Evolutionary conservation across 1,140 invertebrate species (phyloP), one percentile per base, ranked within the genome.

Genomic region (Portunus trituberculatus): DNA sequence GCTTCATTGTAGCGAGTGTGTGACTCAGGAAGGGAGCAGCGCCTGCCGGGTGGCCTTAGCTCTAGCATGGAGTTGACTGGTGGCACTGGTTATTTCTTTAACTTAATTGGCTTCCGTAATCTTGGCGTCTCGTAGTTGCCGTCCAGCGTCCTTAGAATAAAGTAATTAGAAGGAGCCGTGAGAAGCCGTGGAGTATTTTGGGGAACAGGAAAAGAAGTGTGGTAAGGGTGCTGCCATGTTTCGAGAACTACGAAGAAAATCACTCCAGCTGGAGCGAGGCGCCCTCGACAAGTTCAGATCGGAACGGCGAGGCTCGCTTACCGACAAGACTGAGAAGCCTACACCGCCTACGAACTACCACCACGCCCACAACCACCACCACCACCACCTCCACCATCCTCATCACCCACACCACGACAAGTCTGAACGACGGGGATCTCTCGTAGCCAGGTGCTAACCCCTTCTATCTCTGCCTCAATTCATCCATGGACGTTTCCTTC

Each of bases 391-490:
- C 87, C 95, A 16, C 95, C 96, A 90, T 93, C 95, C 31, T 94
- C 59, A 76, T n/a, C 96, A 95, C 91, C 86, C 87, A 83, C 95
- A 95, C 92, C 95, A 94, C 39, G 95, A 96, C 82, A 95, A 95
- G 76, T 59, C 91, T 14, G 97, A 97, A 76, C 95, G 97, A 2
- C 84, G 96, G 25, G 96, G 96, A 76, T 97, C 96, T 86, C 96
- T 97, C 82, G 97, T 97, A 8, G 96, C 96, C 83, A 97, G 97
- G 97, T 97, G 96, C 87, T 87, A 87, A 29, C 32, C 14, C 46
- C 87, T 32, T 88, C 87, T 32, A 14, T 25, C 87, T 52, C 48
- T 28, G 39, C 39, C 39, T 39, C 39, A 39, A 39, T 1, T 48
- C 46, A 39, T 48, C 39, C 29, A 31, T 45, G 10, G 25, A 6